Base-by-base conservation (phyloP, 2,888 invertebrate genomes). In the Xanthia icteritia region DNA sequence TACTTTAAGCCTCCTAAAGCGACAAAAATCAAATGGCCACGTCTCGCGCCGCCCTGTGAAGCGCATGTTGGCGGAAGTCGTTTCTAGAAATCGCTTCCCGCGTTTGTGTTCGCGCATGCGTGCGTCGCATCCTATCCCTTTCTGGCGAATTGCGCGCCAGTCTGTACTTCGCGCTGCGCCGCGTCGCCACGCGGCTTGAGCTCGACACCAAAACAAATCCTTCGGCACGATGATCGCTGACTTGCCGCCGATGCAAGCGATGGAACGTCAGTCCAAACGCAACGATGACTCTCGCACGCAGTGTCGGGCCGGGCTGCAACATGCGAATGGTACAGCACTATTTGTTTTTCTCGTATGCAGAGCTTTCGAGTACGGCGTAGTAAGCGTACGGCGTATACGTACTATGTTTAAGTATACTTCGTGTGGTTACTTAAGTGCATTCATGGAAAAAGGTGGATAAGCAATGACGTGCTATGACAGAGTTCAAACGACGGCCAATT, bases 31-130 rank as follows among this genome's bases (percentile, higher is more conserved):
- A 73, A 85, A 86, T 68, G 71, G 63, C 72, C 73, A 82, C 85
- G 78, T 84, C 84, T 82, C 81, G 79, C 79, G 82, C 84, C 87
- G 87, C 76, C 79, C 85, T 84, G 77, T 75, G 83, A 78, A 85
- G 89, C 89, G 82, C 88, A 85, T 88, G 85, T 90, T 90, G 88
- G 90, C 91, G 91, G 92, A 93, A 92, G 91, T 90, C 89, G 90
- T 91, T 95, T 96, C 95, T 95, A 95, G 95, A 95, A 94, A 89
- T 88, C 89, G 86, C 92, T 96, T 95, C 96, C 95, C 95, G 95
- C 95, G 93, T 93, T 93, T 90, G 85, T 88, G 84, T 88, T 80
- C 72, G 93, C 96, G 96, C 96, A 96, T 96, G 96, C 96, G 96
- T 91, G 80, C 67, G 86, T 71, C 76, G 82, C 84, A 77, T 88